Evolutionary conservation across 1,140 invertebrate genomes (phyloP).

Genomic region (Drosophila teissieri): DNA sequence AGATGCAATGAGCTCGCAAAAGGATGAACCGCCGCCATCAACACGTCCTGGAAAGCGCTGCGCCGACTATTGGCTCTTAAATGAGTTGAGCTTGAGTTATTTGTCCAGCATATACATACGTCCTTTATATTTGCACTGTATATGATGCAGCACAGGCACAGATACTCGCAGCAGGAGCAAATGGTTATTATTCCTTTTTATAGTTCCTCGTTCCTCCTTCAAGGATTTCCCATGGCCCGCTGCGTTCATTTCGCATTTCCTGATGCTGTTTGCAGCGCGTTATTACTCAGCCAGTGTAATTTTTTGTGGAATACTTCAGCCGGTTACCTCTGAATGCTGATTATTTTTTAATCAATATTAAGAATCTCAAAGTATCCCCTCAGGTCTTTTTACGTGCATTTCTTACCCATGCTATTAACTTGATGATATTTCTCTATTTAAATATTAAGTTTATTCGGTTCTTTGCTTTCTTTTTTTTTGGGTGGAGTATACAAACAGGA

Average conservation of each 20-base stretch:
- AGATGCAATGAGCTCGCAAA: constrained; percentile 8
- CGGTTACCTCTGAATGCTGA: background rate
- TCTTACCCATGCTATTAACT: no score
- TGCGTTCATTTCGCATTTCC: constrained; percentile 33
- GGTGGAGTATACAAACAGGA: no score
- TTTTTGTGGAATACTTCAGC: background rate
- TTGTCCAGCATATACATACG: constrained; percentile 12
- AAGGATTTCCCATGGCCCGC: constrained; percentile 31
- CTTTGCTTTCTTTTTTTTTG: no score
- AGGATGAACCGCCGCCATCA: constrained; percentile 10
- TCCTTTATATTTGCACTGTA: background rate
- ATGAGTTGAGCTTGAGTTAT: constrained; percentile 31
- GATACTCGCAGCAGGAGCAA: constrained; percentile 24
- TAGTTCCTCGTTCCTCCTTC: constrained; percentile 17
- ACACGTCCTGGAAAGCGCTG: constrained; percentile 14
- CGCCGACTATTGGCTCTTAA: constrained; percentile 55
- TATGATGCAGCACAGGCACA: constrained; percentile 12
- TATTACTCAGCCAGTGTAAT: background rate
- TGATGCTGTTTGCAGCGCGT: background rate
- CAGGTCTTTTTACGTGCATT: no score
- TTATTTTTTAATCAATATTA: background rate
- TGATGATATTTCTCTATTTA: no score
- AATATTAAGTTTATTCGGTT: no score
- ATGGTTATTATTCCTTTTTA: constrained; percentile 34
- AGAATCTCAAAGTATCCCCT: no score